Base-by-base conservation (phyloP, 2,113 vertebrate genomes). In the Podarcis raffonei region DNA sequence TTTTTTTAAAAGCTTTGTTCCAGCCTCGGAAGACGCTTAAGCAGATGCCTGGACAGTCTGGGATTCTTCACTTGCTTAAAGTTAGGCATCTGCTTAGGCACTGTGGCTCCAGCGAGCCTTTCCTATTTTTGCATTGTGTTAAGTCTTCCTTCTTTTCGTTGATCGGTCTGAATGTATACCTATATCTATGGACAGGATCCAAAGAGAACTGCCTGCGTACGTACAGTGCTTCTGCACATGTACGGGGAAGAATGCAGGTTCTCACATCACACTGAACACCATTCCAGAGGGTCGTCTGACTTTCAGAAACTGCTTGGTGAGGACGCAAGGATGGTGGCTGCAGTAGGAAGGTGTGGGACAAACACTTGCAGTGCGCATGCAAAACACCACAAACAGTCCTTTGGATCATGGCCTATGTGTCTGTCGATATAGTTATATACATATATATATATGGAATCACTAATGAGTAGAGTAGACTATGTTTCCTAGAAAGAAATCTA, bases 401-500 rank as follows among this genome's bases (percentile, higher is more conserved):
- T 78, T 57, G n/a, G 62, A 72, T 48, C 22, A 42, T 27, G 79
- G 80, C 71, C 71, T 76, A 15, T 42, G 89, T 87, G 93, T 89
- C 92, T 91, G 86, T 89, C 87, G 77, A 87, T 86, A 87, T 57
- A 85, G 68, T 15, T 62, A 62, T 53, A 53, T 53, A 53, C 48
- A 53, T 53, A 48, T 62, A 88, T 78, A 92, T 92, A 92, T 90
- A 92, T 89, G 32, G 91, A 79, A 87, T 94, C 85, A 94, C 92
- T 95, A 96, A 94, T 91, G 93, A 84, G 95, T 95, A 94, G 85
- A 91, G n/a, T 94, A 95, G 92, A 93, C 76, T 94, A 94, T 94
- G 91, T 97, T 96, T 97, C 95, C 95, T 94, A 96, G 96, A 93
- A 86, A 95, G 93, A 94, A 94, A 89, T 96, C 95, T 96, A 95